These are phyloP conservation scores for Melanotaenia trifasciata DNA, from an alignment of 2,797 vertebrate genomes.

Conservation along the genomic window DNA sequence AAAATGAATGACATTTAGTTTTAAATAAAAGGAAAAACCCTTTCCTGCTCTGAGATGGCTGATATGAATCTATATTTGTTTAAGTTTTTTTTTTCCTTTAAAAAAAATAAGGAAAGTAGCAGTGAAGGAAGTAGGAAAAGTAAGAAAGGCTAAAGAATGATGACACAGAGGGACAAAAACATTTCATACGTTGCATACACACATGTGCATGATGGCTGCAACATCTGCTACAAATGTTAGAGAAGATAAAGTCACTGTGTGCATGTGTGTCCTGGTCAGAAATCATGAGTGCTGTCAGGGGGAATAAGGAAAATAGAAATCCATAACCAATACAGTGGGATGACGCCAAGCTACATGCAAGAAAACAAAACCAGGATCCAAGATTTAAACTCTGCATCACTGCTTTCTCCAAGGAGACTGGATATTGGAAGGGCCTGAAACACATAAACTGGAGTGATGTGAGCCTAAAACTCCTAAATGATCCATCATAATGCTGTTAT, in stretches of 20 bases:
- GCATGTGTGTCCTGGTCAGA: neutral
- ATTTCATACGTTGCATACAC: conserved; percentile 26
- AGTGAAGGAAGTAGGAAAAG: neutral
- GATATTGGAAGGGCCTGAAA: neutral
- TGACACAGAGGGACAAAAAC: conserved; percentile 17
- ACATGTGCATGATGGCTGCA: conserved; percentile 36
- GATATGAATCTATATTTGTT: neutral
- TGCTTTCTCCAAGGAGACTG: neutral
- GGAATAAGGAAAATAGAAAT: neutral
- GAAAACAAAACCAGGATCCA: neutral
- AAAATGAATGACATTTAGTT: conserved; percentile 20
- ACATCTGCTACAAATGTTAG: conserved; percentile 70
- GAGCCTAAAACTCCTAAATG: neutral
- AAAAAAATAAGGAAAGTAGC: conserved; percentile 2
- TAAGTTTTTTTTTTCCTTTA: neutral
- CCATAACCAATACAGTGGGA: neutral
- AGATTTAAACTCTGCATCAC: neutral
- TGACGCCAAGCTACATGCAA: neutral
- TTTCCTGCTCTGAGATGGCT: neutral
- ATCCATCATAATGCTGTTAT: neutral
- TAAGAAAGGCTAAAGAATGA: neutral
- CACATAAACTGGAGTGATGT: neutral
- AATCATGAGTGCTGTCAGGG: neutral
- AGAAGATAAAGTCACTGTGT: conserved; percentile 3
- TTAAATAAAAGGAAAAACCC: neutral